These are phyloP conservation scores for Natator depressus DNA, from an alignment of 2,113 vertebrate species.

Conservation along the genomic window DNA sequence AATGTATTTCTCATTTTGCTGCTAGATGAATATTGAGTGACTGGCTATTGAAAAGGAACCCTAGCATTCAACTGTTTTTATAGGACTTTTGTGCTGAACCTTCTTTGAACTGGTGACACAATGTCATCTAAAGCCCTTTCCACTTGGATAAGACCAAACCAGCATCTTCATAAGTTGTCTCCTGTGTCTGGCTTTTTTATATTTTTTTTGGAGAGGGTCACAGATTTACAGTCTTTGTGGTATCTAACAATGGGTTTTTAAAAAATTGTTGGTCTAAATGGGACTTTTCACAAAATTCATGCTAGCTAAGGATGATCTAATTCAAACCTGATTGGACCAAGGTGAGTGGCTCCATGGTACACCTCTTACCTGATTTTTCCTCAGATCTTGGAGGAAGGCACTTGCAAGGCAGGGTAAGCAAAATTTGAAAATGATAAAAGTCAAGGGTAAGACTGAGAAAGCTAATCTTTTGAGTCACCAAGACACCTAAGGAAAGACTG, in stretches of 20 bases:
- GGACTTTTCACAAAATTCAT: conserved; percentile 29
- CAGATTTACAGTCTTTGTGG: not conserved
- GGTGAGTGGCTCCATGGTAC: rapidly evolving
- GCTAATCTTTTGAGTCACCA: not conserved
- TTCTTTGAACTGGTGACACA: conserved; percentile 52
- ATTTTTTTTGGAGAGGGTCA: not conserved
- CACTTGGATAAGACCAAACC: conserved; percentile 52
- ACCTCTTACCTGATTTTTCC: not conserved
- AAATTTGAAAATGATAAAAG: not conserved
- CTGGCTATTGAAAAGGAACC: conserved; percentile 50
- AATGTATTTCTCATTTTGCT: conserved; percentile 40
- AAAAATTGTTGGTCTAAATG: not conserved
- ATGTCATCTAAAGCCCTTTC: conserved; percentile 55
- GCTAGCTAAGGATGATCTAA: not conserved
- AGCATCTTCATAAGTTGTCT: not conserved
- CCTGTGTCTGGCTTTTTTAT: conserved; percentile 31
- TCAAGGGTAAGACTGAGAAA: not conserved
- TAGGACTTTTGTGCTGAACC: conserved; percentile 47
- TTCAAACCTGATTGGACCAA: not conserved
- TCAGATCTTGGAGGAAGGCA: not conserved
- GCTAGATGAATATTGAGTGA: conserved; percentile 50
- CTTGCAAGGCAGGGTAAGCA: not conserved
- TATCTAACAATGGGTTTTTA: not conserved
- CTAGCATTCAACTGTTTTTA: not conserved
- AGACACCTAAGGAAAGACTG: not conserved